Conservation (phyloP, 2,113 vertebrate genomes). For the Synodontis membranacea region DNA sequence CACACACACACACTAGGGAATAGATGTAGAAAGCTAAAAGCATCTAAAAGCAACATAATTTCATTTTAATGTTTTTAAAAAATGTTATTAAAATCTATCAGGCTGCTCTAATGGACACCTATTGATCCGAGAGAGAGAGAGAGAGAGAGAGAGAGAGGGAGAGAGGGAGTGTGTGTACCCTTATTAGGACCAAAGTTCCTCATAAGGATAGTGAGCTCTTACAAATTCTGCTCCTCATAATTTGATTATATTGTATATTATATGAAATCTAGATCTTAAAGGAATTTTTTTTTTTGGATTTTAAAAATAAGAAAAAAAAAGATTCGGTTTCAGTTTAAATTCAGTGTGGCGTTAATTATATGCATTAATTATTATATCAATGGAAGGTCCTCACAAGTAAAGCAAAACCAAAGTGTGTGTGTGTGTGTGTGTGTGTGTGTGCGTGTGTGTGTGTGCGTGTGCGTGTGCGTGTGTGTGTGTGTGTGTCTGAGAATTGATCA, state of each 20-base stretch:
- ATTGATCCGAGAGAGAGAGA: constrained; percentile 54
- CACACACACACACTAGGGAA: not conserved
- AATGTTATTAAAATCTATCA: constrained; percentile 54
- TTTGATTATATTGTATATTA: no score
- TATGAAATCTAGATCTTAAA: no score
- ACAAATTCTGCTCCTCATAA: no score
- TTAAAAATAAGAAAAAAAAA: no score
- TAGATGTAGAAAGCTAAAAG: constrained; percentile 40
- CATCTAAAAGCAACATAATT: constrained; percentile 65
- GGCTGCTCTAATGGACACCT: constrained; percentile 56
- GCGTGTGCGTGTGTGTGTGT: constrained; percentile 32
- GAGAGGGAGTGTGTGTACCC: not conserved
- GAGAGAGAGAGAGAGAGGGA: not conserved
- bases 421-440: constrained; percentile 16
- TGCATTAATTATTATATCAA: no score
- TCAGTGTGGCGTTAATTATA: no score
- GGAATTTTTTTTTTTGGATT: no score
- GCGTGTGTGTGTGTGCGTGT: not conserved
- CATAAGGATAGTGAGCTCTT: no score
- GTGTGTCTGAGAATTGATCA: not conserved
- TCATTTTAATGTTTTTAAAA: constrained; percentile 60
- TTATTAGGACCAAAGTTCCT: no score
- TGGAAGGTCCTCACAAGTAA: no score
- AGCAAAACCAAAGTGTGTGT: no score
- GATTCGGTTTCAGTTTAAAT: no score